These are phyloP conservation scores for human (Homo sapiens) DNA, from an alignment of 2,113 vertebrate genomes.

Conservation along the genomic window DNA sequence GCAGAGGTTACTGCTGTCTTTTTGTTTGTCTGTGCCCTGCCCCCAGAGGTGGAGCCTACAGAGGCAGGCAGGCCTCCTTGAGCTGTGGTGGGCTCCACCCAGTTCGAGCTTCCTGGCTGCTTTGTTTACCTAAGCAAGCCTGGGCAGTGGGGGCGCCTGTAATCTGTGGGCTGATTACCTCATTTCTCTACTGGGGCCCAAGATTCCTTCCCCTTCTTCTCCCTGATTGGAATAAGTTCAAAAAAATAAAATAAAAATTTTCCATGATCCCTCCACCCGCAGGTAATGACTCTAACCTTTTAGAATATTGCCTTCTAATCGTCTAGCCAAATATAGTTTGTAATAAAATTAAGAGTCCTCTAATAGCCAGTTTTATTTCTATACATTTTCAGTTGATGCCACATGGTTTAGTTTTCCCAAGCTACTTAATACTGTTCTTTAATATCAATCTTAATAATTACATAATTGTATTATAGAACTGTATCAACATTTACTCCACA, in stretches of 20 bases:
- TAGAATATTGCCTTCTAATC: background rate
- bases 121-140: no score
- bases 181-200: background rate
- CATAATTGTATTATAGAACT: background rate
- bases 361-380: background rate
- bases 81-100: no score
- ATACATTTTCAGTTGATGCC: background rate
- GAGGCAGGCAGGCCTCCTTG: no score
- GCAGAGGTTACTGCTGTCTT: no score
- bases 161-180: background rate
- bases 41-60: no score
- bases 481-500: background rate
- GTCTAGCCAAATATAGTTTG: background rate
- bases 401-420: background rate
- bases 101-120: no score
- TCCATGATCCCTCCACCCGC: background rate
- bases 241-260: background rate
- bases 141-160: no score
- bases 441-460: background rate
- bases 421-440: background rate
- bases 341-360: background rate
- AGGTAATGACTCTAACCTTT: background rate
- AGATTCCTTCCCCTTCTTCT: background rate
- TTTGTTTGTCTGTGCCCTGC: no score
- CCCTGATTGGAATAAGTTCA: background rate